Evolutionary conservation across 2,888 invertebrate species (phyloP), one percentile per base, ranked within the genome.

Genomic region (Dolichopus griseipennis): DNA sequence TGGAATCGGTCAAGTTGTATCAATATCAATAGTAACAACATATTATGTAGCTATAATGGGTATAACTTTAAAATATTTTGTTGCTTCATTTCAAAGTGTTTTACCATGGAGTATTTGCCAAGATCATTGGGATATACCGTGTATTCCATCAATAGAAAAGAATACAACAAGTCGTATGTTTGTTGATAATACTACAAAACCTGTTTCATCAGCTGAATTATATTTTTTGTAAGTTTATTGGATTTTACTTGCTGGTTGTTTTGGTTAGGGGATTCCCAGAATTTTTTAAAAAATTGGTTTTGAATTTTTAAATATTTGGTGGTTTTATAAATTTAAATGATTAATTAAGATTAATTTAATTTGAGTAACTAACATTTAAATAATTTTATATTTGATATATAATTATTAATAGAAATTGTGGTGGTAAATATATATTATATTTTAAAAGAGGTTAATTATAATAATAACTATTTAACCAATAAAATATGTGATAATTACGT

Each of bases 41-140:
- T 90, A 89, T 75, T 90, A 89, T 78, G 87, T 87, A 70, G 84
- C 85, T 33, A 77, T 89, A 68, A 88, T 89, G 87, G 87, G 86
- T 12, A 78, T 89, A 68, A 86, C 87, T 4, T 73, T 88, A 2
- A 85, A 83, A 73, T 90, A 89, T 77, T 81, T 89, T 70, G 77
- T 85, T 70, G 84, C 85, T 66, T 89, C 88, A 37, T 88, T 89
- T 75, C 81, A 83, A 62, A 74, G 83, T 0, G 81, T 83, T 22
- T 78, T 89, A 69, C 89, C 89, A 9, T 90, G 89, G 89, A 78
- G 87, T 1, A 75, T 80, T 43, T 89, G 89, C 73, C 77, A 81
- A 64, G 75, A 81, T 1, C 81, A 81, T 64, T 88, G 88, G 88
- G 78, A 78, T 34, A 75, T 77, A 2, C 72, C 72, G 37, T 84